These are phyloP conservation scores for Rhynchomys soricoides DNA, from an alignment of 2,113 vertebrate species.

Conservation along the genomic window DNA sequence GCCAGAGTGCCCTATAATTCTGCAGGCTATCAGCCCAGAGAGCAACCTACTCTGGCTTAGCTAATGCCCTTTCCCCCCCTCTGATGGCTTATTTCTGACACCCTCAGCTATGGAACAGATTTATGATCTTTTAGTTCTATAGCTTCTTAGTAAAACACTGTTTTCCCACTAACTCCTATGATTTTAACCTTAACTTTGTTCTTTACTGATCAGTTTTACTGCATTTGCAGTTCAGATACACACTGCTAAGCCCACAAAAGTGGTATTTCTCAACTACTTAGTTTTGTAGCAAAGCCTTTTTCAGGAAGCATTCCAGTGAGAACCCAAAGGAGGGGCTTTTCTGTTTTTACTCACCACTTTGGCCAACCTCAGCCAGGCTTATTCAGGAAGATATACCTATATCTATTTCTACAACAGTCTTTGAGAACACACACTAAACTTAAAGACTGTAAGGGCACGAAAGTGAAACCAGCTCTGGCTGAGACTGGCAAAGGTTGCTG, in stretches of 20 bases:
- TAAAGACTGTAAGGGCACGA: not conserved
- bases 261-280: constrained; percentile 9
- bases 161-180: not conserved
- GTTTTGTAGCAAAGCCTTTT: constrained; percentile 37
- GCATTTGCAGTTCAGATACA: constrained; percentile 4
- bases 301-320: not conserved
- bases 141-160: constrained; percentile 42
- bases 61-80: not conserved
- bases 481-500: not conserved
- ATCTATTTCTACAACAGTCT: constrained; percentile 31
- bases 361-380: not conserved
- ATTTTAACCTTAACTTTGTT: not conserved
- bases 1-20: not conserved
- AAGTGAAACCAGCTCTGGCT: not conserved
- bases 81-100: not conserved
- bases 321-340: constrained; percentile 26
- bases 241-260: constrained; percentile 20
- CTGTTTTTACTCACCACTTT: constrained; percentile 17
- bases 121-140: not conserved
- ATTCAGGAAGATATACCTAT: not conserved
- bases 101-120: not conserved
- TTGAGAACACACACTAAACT: constrained; percentile 5
- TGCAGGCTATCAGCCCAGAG: not conserved
- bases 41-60: constrained; percentile 18
- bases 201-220: not conserved